Conservation (phyloP, 2,888 invertebrate species). For the Agriopis marginaria region DNA sequence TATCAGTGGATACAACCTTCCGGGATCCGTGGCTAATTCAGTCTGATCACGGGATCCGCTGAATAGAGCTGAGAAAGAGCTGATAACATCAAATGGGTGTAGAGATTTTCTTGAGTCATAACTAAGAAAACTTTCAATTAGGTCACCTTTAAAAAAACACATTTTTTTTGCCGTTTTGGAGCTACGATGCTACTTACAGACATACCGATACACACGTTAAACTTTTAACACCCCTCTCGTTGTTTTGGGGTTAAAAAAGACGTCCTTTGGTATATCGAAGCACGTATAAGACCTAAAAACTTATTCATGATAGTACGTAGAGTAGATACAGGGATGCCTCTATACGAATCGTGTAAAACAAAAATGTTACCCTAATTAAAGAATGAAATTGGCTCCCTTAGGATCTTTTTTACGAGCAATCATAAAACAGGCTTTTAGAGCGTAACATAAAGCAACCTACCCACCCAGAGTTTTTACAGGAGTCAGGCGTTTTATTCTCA, state of each 20-base stretch:
- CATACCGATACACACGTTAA: too few species aligned
- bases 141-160: too few species aligned
- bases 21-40: too few species aligned
- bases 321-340: constrained; percentile 29
- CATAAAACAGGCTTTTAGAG: constrained; percentile 78
- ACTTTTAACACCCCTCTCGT: background rate
- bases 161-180: too few species aligned
- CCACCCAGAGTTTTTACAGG: constrained; percentile 65
- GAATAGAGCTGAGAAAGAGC: too few species aligned
- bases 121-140: too few species aligned
- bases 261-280: constrained; percentile 13
- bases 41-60: too few species aligned
- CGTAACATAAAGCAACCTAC: constrained; percentile 71
- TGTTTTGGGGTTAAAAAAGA: constrained; percentile 1
- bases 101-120: too few species aligned
- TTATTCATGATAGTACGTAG: constrained; percentile 30
- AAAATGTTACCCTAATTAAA: constrained; percentile 77
- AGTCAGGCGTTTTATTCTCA: constrained; percentile 65
- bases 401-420: constrained; percentile 76
- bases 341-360: constrained; percentile 62
- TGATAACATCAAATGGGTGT: too few species aligned
- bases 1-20: too few species aligned
- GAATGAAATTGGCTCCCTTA: constrained; percentile 74
- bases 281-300: constrained; percentile 29
- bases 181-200: too few species aligned